Base-by-base conservation (phyloP, 1,140 invertebrate species). In the Asobara japonica region DNA sequence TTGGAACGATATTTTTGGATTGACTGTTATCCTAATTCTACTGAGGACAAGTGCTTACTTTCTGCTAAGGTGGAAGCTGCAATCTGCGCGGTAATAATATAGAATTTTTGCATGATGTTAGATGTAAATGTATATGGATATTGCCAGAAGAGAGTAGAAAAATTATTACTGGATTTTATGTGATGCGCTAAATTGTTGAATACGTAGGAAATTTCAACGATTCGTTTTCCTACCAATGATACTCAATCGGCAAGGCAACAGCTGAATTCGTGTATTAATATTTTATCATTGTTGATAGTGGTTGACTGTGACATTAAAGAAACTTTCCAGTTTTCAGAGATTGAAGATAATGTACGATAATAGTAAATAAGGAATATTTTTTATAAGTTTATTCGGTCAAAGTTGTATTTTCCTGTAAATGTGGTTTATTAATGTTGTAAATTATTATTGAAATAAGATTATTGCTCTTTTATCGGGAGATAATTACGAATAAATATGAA, bases 21-120 rank as follows among this genome's bases (percentile, higher is more conserved):
- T 98, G 0, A 84, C 89, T 56, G 77, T 89, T 4, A 94, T 93
- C 76, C 89, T 96, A 36, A 65, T 97, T 11, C 72, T 94, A 1
- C 89, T 95, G 2, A 90, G 96, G 71, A 82, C 92, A 2, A 82
- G 89, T 0, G 94, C 96, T 13, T 98, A 94, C 83, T 83, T 95
- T 16, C 89, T 97, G 3, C 90, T 98, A 1, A 90, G 92, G 74
- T 96, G 93, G 91, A 94, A 94, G 80, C 89, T 96, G 0, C 86
- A 88, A 48, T 86, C 93, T 36, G 84, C 93, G 38, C 86, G 93
- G 88, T 93, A 90, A 73, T 45, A 4, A 69, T n/a, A n/a, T 71
- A 38, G 10, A 41, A 1, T 38, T 25, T 33, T 36, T 65, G 1
- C 16, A 38, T 38, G 18, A 38, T 45, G n/a, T 4, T 16, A 4